Conservation (phyloP, 2,797 vertebrate species). For the Chelidonichthys spinosus region DNA sequence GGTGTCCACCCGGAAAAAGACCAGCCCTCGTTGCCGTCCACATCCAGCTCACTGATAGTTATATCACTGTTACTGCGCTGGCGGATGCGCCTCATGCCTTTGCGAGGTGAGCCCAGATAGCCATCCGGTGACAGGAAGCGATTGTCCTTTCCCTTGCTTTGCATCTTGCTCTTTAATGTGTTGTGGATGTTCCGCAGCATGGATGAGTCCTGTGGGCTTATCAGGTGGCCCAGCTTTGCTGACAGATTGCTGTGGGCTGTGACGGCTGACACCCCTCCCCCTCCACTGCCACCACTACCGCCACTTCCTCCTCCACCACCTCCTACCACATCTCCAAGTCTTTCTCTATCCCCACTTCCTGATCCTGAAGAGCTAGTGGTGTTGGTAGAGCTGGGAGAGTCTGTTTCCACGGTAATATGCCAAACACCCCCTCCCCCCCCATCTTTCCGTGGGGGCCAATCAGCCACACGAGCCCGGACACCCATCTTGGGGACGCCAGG, state of each 20-base stretch:
- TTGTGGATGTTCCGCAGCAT: constrained; percentile 98
- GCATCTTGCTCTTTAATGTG: constrained; percentile 95
- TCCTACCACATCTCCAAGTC: constrained; percentile 42
- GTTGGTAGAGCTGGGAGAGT: constrained; percentile 83
- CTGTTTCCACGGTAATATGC: constrained; percentile 87
- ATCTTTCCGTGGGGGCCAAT: constrained; percentile 98
- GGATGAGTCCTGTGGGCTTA: constrained; percentile 94
- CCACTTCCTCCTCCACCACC: constrained; percentile 36
- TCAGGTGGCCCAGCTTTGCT: constrained; percentile 94
- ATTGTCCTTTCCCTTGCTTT: constrained; percentile 92
- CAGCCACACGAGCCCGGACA: constrained; percentile 96
- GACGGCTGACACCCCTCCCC: constrained; percentile 71
- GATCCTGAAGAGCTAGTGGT: constrained; percentile 80
- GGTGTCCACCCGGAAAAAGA: constrained; percentile 95
- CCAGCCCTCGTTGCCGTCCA: constrained; percentile 95
- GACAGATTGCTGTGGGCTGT: constrained; percentile 96
- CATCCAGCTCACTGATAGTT: constrained; percentile 97
- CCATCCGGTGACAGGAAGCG: constrained; percentile 96
- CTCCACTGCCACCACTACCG: constrained; percentile 43
- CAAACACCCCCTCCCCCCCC: constrained; percentile 82
- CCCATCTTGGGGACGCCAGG: constrained; percentile 99
- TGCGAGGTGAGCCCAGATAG: constrained; percentile 94
- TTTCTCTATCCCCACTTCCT: constrained; percentile 78
- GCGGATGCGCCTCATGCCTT: constrained; percentile 95
- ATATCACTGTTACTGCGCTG: constrained; percentile 99